Evolutionary conservation across 2,113 vertebrate species (phyloP), one percentile per base, ranked within the genome.

Genomic region (Spilogale gracilis): DNA sequence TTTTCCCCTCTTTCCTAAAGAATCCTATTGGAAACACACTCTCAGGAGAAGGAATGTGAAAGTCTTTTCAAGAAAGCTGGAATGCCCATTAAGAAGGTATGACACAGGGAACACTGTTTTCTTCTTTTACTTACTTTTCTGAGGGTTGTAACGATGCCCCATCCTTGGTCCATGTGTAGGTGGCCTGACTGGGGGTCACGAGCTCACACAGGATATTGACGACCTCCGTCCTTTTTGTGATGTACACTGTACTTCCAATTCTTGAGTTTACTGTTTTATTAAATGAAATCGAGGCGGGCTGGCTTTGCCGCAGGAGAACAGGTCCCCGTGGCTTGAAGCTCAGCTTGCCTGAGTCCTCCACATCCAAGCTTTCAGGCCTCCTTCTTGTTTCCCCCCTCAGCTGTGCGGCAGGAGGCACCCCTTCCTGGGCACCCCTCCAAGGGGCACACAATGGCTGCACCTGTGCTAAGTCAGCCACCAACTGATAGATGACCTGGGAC

Each of bases 141-240:
- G 98, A 99, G 16, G 96, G 97, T 69, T 98, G 99, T 74, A 99
- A 87, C 23, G 91, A 91, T 4, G 94, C 82, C 3, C 99, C 99
- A 92, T 99, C 99, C 98, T 99, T 99, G 95, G 98, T 99, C 99
- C 99, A 99, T 30, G 98, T 98, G 8, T 99, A 98, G 20, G 98
- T 98, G 87, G 98, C 98, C 85, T 98, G 98, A 12, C 98, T 95
- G 45, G 92, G 89, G 60, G 98, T 98, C 32, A 96, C 76, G 9
- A 98, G 98, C 84, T 98, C 95, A 98, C 99, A 99, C 13, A 99
- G 93, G 2, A 99, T 97, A 81, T 98, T 98, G 92, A 99, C 96
- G 86, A 97, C 85, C 3, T 25, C 97, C 0, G 99, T 99, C 83
- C 98, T 98, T n/a, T 98, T 98, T 56, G 99, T 99, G 92, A 99